A percentile compares a stretch with the other conserved stretches of the same genome.
These are phyloP conservation scores for Patella caerulea DNA, from an alignment of 2,888 invertebrate species.

Conservation along the genomic window DNA sequence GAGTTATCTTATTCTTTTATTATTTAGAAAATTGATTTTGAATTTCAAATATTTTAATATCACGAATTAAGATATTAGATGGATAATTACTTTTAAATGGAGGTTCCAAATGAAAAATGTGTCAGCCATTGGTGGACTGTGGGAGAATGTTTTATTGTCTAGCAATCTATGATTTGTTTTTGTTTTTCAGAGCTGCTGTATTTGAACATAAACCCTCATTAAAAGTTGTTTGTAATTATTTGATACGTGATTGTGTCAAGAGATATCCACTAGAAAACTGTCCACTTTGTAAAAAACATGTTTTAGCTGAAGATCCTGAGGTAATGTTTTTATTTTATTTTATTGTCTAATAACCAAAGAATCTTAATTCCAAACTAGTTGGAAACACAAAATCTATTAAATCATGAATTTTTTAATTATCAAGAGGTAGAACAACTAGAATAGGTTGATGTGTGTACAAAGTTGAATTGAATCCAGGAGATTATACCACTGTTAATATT, in stretches of 20 bases:
- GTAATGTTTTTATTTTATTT: no score
- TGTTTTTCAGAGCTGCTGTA: slow-evolving; percentile 33
- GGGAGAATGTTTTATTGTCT: slow-evolving; percentile 27
- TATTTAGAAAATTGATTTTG: no score
- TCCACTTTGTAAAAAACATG: slow-evolving; percentile 77
- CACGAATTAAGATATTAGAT: background rate
- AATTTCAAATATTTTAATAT: background rate
- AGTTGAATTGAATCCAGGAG: no score
- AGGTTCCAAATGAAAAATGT: no score
- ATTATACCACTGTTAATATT: slow-evolving; percentile 12
- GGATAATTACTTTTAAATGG: background rate
- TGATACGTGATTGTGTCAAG: slow-evolving; percentile 77
- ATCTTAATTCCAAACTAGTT: no score
- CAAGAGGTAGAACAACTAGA: no score
- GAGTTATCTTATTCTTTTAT: no score
- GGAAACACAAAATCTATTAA: no score
- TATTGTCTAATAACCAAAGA: no score
- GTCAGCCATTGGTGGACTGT: slow-evolving; percentile 68
- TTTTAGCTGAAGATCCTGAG: slow-evolving; percentile 75
- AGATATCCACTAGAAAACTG: slow-evolving; percentile 78
- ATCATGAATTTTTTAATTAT: no score
- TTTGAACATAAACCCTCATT: slow-evolving; percentile 79
- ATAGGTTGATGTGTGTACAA: no score
- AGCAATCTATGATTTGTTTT: no score
- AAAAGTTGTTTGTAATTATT: slow-evolving; percentile 76